These are phyloP conservation scores for Diaperis boleti DNA, from an alignment of 2,888 invertebrate genomes.

Conservation along the genomic window DNA sequence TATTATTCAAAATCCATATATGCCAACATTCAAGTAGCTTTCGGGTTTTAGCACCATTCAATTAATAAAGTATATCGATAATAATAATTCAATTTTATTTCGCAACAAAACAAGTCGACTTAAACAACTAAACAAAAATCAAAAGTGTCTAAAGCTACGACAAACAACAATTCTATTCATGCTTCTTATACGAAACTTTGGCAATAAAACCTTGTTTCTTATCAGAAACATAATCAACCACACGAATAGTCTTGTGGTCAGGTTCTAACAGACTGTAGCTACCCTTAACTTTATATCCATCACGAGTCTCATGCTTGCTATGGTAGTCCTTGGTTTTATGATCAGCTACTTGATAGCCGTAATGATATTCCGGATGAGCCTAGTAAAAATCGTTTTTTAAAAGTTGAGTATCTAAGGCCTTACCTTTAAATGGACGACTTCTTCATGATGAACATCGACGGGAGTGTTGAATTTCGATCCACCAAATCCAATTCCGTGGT, in stretches of 20 bases:
- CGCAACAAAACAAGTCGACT: slow-evolving; percentile 58
- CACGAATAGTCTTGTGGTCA: slow-evolving; percentile 60
- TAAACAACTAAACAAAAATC: slow-evolving; percentile 38
- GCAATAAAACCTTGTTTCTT: slow-evolving; percentile 62
- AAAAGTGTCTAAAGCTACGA: slow-evolving; percentile 27
- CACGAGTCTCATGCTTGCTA: slow-evolving; percentile 60
- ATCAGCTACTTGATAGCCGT: slow-evolving; percentile 60
- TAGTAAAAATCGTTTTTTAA: slow-evolving; percentile 35
- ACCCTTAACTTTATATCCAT: slow-evolving; percentile 63
- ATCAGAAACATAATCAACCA: slow-evolving; percentile 60
- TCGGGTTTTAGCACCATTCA: too few relatives aligned
- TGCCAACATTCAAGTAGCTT: too few relatives aligned
- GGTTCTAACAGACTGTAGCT: slow-evolving; percentile 61
- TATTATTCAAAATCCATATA: too few relatives aligned
- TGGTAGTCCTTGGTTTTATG: slow-evolving; percentile 60
- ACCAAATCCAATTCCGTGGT: slow-evolving; percentile 47
- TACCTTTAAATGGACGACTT: slow-evolving; percentile 58
- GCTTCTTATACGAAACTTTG: slow-evolving; percentile 59
- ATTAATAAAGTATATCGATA: background rate
- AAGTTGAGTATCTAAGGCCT: background rate
- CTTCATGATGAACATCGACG: slow-evolving; percentile 58
- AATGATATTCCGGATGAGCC: slow-evolving; percentile 62
- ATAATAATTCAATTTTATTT: slow-evolving; percentile 40
- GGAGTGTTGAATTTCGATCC: slow-evolving; percentile 56
- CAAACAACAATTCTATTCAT: slow-evolving; percentile 46